A percentile compares a stretch with the other conserved stretches of the same genome.
Conservation (phyloP, 2,888 invertebrate genomes). For the Rhorus exstirpatorius region DNA sequence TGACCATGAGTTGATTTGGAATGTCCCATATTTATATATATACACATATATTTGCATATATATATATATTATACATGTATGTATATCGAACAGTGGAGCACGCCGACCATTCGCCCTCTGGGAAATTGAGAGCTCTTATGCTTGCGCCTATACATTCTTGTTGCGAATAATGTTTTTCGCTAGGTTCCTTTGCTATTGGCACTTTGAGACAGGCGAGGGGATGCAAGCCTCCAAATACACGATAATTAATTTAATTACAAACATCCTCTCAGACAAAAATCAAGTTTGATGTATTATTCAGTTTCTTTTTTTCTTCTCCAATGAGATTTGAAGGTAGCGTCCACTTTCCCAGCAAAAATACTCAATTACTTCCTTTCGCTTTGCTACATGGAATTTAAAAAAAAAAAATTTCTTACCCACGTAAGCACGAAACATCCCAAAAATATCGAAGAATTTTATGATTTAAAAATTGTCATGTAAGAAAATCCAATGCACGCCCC, state of each 20-base stretch:
- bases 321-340: constrained; percentile 75
- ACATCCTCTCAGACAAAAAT: too few species aligned
- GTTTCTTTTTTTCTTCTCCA: constrained; percentile 9
- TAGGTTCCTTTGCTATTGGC: background rate
- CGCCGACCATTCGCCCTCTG: constrained; percentile 74
- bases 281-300: too few species aligned
- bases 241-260: background rate
- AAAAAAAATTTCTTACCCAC: constrained; percentile 80
- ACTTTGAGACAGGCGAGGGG: constrained; percentile 71
- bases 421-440: constrained; percentile 75
- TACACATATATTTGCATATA: constrained; percentile 11
- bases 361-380: constrained; percentile 65
- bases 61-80: constrained; percentile 30
- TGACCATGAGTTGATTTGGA: too few species aligned
- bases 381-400: constrained; percentile 67
- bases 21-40: background rate
- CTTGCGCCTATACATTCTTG: constrained; percentile 26
- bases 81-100: constrained; percentile 70
- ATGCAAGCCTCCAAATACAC: constrained; percentile 74
- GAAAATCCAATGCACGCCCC: constrained; percentile 10
- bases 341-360: constrained; percentile 72
- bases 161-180: constrained; percentile 28
- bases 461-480: constrained; percentile 1
- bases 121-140: constrained; percentile 21
- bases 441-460: constrained; percentile 59